phyloP scores from a whole-genome alignment of 2,797 vertebrate species.

The Acanthopagrus latus region DNA sequence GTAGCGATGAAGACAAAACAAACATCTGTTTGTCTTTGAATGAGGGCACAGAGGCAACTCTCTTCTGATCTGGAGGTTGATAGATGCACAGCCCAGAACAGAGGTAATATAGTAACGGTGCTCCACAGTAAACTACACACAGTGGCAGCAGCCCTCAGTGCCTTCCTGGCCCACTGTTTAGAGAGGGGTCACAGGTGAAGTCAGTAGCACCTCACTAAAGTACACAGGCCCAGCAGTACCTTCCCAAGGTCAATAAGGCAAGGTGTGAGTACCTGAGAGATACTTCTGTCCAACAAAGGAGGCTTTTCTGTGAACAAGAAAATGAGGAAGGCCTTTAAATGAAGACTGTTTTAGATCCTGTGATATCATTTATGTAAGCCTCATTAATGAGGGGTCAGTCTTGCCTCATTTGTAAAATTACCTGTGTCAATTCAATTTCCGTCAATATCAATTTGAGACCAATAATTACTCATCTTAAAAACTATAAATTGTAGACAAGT shows the following conservation, averaged over 20 bases:
- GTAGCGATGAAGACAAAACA: slow-evolving; percentile 32
- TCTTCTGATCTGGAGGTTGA: slow-evolving; percentile 40
- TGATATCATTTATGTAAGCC: not conserved
- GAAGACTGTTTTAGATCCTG: not conserved
- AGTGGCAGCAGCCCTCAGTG: slow-evolving; percentile 40
- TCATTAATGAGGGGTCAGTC: not conserved
- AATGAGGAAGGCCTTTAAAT: not conserved
- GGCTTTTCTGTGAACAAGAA: not conserved
- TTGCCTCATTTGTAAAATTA: not conserved
- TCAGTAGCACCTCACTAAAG: slow-evolving; percentile 52
- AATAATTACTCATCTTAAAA: not conserved
- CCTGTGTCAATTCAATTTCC: not conserved
- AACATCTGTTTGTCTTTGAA: slow-evolving; percentile 32
- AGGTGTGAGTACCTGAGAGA: slow-evolving; percentile 14
- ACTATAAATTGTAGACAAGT: not conserved
- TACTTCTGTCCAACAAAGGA: not conserved
- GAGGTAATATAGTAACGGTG: slow-evolving; percentile 49
- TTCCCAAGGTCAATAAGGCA: slow-evolving; percentile 37
- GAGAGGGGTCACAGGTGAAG: slow-evolving; percentile 55
- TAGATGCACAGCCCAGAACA: slow-evolving; percentile 33
- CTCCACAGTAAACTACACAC: slow-evolving; percentile 42
- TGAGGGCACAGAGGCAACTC: slow-evolving; percentile 25
- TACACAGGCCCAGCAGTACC: slow-evolving; percentile 39
- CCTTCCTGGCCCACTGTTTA: slow-evolving; percentile 50
- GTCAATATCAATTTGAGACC: not conserved